Conservation (phyloP, 2,113 vertebrate species). For the Cynopterus brachyotis region DNA sequence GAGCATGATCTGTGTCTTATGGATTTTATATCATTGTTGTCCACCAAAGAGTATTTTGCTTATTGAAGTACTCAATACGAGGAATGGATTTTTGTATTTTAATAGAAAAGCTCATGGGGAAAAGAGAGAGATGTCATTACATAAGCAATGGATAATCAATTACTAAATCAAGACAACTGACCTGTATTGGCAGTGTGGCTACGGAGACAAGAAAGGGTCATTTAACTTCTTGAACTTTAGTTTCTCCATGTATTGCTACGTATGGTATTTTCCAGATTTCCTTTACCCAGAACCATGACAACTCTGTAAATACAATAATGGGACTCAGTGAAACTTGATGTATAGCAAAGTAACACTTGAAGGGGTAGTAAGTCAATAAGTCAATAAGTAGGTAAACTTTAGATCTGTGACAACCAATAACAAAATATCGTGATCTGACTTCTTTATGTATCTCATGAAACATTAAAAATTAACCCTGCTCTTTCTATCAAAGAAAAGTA, state of each 20-base stretch:
- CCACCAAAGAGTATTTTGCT: neutral
- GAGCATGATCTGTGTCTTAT: neutral
- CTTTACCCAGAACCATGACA: neutral
- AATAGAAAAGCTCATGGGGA: neutral
- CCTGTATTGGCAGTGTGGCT: neutral
- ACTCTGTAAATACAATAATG: neutral
- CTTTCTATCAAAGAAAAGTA: neutral
- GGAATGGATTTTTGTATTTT: neutral
- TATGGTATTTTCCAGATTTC: neutral
- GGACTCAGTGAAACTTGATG: neutral
- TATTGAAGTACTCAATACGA: neutral
- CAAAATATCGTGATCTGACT: neutral
- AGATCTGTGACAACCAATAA: neutral
- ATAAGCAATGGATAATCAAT: neutral
- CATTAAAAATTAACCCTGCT: neutral
- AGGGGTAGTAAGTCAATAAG: neutral
- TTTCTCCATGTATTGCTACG: neutral
- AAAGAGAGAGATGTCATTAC: neutral
- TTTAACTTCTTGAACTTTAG: neutral
- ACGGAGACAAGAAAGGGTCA: neutral
- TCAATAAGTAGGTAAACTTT: neutral
- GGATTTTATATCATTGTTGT: neutral
- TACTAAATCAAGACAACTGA: neutral
- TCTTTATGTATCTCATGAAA: neutral
- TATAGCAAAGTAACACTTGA: neutral